These are phyloP conservation scores for Typhlichthys subterraneus DNA, from an alignment of 2,797 vertebrate genomes.

Conservation along the genomic window DNA sequence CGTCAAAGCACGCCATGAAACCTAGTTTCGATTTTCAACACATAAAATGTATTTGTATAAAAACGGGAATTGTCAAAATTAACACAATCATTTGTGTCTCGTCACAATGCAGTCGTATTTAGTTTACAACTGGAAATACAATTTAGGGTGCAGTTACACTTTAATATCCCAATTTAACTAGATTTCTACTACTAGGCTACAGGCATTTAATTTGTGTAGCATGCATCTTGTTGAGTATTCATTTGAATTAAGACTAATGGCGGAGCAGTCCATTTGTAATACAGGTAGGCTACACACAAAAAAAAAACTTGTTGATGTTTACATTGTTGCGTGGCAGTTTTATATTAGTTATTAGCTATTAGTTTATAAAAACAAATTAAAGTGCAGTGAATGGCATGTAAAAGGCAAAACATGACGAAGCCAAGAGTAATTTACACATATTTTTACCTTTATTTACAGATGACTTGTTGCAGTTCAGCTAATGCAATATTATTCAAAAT, in stretches of 20 bases:
- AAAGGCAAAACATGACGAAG: slow-evolving; percentile 17
- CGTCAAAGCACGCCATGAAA: too few species aligned
- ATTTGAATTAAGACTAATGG: too few species aligned
- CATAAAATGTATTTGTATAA: too few species aligned
- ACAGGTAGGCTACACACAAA: too few species aligned
- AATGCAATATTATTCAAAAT: slow-evolving; percentile 58
- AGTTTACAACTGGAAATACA: too few species aligned
- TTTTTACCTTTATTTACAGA: slow-evolving; percentile 99
- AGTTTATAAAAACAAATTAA: not conserved
- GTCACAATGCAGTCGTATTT: too few species aligned
- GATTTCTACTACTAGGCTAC: not conserved
- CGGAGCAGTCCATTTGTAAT: too few species aligned
- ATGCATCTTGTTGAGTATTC: not conserved
- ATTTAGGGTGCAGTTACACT: too few species aligned
- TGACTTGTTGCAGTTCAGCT: slow-evolving; percentile 74
- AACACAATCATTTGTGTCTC: too few species aligned
- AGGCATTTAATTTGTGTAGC: not conserved
- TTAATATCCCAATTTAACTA: too few species aligned
- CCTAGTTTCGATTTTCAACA: too few species aligned
- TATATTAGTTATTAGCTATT: not conserved
- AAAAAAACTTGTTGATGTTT: not conserved
- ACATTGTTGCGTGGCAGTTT: not conserved
- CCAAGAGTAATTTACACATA: slow-evolving; percentile 92
- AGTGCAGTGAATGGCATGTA: not conserved
- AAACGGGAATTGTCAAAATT: too few species aligned